phyloP scores from a whole-genome alignment of 2,113 vertebrate species.

The Recurvirostra avosetta region DNA sequence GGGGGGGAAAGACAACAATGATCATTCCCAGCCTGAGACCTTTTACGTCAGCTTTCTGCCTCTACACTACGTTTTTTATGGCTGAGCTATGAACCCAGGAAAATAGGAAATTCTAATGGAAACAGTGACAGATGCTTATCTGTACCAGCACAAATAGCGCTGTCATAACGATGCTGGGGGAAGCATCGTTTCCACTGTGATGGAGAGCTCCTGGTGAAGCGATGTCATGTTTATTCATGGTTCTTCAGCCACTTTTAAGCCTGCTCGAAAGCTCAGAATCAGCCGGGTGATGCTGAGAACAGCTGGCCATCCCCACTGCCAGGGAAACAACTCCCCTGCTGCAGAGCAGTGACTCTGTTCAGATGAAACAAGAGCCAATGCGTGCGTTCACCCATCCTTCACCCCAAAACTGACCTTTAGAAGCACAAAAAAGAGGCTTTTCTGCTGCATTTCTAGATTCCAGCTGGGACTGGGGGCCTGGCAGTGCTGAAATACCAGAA shows the following conservation, averaged over 20 bases:
- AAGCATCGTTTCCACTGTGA: slow-evolving; percentile 19
- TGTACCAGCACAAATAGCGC: not conserved
- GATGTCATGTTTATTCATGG: not conserved
- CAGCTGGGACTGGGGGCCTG: not conserved
- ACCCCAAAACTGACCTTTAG: not conserved
- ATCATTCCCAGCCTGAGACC: not conserved
- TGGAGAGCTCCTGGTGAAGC: not conserved
- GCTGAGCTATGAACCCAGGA: not conserved
- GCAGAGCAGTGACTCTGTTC: not conserved
- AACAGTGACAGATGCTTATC: slow-evolving; percentile 52
- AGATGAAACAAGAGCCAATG: not conserved
- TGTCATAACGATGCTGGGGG: slow-evolving; percentile 7
- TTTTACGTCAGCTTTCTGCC: not conserved
- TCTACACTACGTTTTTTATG: slow-evolving; percentile 25
- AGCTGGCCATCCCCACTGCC: not conserved
- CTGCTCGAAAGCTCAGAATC: not conserved
- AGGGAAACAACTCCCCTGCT: not conserved
- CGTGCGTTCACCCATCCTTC: not conserved
- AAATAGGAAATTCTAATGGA: slow-evolving; percentile 47
- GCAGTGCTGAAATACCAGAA: not conserved
- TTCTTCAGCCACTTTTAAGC: not conserved
- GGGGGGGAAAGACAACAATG: not conserved
- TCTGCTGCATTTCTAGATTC: not conserved
- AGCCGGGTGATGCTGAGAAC: not conserved
- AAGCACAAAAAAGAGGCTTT: not conserved